These are phyloP conservation scores for Keiferia lycopersicella DNA, from an alignment of 2,888 invertebrate species.

Conservation along the genomic window DNA sequence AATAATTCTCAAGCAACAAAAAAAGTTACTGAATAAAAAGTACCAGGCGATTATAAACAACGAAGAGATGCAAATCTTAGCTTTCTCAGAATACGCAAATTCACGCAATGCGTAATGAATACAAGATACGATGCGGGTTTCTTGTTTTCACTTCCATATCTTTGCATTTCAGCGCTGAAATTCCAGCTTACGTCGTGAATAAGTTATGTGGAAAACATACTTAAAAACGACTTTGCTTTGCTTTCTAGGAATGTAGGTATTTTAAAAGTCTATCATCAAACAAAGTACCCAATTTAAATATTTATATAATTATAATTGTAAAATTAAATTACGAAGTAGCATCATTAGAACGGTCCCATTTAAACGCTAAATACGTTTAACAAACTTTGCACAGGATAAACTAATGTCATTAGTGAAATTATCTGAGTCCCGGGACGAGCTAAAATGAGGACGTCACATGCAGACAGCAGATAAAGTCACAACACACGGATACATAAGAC, in stretches of 20 bases:
- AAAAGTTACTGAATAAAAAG: conserved; percentile 13
- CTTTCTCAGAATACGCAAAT: neutral
- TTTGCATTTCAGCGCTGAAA: neutral
- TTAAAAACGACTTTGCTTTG: neutral
- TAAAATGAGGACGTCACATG: conserved; percentile 7
- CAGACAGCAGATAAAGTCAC: conserved; percentile 11
- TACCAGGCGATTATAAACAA: conserved; percentile 19
- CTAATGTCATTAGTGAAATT: neutral
- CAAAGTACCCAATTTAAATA: neutral
- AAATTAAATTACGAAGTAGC: neutral
- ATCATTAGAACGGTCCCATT: neutral
- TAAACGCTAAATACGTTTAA: neutral
- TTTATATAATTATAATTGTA: neutral
- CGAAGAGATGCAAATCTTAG: conserved; percentile 16
- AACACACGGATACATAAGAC: no score
- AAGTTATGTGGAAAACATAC: neutral
- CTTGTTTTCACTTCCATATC: conserved; percentile 1
- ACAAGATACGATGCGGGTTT: conserved; percentile 20
- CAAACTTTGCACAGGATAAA: conserved; percentile 7
- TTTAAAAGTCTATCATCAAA: no score
- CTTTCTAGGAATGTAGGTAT: neutral
- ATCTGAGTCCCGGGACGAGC: neutral
- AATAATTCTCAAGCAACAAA: neutral
- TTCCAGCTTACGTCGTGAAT: neutral
- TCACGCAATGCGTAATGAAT: conserved; percentile 23